Evolutionary conservation across 2,797 vertebrate genomes (phyloP).

Genomic region (Falco naumanni): DNA sequence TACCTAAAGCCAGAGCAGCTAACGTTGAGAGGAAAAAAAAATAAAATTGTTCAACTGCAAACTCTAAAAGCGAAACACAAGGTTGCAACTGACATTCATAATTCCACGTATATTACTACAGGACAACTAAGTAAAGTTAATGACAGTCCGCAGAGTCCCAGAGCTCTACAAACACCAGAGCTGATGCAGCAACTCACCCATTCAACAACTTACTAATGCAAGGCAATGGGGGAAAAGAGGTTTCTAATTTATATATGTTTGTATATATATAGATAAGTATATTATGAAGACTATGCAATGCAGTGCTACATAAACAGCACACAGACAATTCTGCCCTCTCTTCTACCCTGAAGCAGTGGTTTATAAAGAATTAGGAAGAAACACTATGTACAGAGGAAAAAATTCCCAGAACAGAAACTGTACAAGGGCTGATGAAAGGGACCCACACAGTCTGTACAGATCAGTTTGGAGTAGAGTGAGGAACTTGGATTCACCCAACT

Average conservation of each 20-base stretch:
- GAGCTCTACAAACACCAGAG: not conserved
- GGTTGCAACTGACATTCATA: not conserved
- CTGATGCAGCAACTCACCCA: not conserved
- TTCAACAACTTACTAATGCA: not conserved
- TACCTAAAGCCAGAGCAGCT: not conserved
- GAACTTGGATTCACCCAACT: not conserved
- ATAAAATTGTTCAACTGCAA: not conserved
- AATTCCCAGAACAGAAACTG: not conserved
- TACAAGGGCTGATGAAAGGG: not conserved
- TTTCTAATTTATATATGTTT: not conserved
- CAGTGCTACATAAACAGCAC: not conserved
- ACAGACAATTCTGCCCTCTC: not conserved
- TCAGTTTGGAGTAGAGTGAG: not conserved
- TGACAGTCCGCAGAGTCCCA: not conserved
- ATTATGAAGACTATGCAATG: not conserved
- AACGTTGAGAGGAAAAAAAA: not conserved
- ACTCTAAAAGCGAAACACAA: not conserved
- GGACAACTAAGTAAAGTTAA: not conserved
- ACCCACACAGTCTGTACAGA: not conserved
- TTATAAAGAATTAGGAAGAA: not conserved
- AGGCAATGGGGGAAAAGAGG: not conserved
- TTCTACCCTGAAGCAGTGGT: not conserved
- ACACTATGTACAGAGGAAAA: not conserved
- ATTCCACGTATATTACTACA: not conserved
- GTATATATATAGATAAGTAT: not conserved